Evolutionary conservation across 2,888 invertebrate genomes (phyloP).

Genomic region (Thelaira solivaga): DNA sequence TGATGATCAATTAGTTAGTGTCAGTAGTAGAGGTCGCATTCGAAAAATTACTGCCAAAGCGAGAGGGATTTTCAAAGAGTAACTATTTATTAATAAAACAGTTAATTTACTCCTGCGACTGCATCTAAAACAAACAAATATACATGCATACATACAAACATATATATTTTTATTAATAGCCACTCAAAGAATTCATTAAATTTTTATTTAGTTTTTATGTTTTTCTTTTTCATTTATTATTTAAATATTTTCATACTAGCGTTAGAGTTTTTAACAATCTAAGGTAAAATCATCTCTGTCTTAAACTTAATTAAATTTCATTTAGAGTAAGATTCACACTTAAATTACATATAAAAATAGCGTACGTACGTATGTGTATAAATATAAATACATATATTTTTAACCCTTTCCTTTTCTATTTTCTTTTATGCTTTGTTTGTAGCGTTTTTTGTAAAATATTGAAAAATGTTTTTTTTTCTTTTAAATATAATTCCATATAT

Average conservation of each 20-base stretch:
- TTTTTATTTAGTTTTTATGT: slow-evolving; percentile 61
- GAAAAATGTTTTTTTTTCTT: slow-evolving; percentile 3
- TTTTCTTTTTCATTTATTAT: slow-evolving; percentile 16
- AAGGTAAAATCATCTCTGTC: slow-evolving; percentile 3
- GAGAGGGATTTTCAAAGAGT: slow-evolving; percentile 80
- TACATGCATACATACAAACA: slow-evolving; percentile 23
- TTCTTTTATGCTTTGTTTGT: slow-evolving; percentile 26
- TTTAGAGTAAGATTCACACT: slow-evolving; percentile 30
- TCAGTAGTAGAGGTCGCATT: slow-evolving; percentile 90
- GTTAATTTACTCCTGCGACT: slow-evolving; percentile 47
- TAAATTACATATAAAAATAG: not conserved
- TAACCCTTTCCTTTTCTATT: no score
- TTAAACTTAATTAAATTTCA: slow-evolving; percentile 7
- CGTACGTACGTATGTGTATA: not conserved
- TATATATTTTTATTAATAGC: slow-evolving; percentile 29
- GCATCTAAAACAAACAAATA: slow-evolving; percentile 45
- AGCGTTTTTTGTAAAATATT: slow-evolving; percentile 44
- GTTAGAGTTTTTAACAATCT: slow-evolving; percentile 27
- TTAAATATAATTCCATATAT: not conserved
- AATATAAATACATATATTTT: not conserved
- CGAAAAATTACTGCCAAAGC: slow-evolving; percentile 89
- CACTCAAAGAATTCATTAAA: slow-evolving; percentile 31
- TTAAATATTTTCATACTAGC: no score
- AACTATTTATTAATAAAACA: slow-evolving; percentile 56
- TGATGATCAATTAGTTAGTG: slow-evolving; percentile 77